Evolutionary conservation across 2,888 invertebrate genomes (phyloP), one percentile per base, ranked within the genome.

Genomic region (Oasisia sp.): DNA sequence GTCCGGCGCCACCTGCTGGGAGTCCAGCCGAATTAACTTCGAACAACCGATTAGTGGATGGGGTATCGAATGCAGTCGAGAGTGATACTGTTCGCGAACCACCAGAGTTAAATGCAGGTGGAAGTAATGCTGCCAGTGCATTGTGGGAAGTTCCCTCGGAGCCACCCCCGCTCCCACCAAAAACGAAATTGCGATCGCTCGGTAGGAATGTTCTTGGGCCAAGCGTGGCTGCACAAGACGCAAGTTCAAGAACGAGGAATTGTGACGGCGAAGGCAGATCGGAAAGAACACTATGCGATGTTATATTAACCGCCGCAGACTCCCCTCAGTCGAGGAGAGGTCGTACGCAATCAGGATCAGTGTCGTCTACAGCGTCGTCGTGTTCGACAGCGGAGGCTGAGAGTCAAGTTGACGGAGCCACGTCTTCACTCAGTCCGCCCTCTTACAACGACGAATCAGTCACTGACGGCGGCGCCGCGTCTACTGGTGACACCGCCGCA

Each of bases 1-100:
- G 93, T 50, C 93, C 94, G 7, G 93, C 92, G 50, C 93, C 94
- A 44, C 93, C 93, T 27, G 93, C 93, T 12, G 89, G 94, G 38
- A 93, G 93, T 45, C 93, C 93, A 14, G 91, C 50, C 91, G 74
- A 74, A 74, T 27, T 74, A 74, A 74, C 27, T 27, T 27, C 74
- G 19, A 7, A 4, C 27, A 27, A 74, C 27, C 27, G 74, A n/a
- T 2, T 27, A 7, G 74, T n/a, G 27, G 74, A 74, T 2, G 27
- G n/a, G 7, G 74, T 74, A 74, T 74, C 74, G 2, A 19, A 27
- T 74, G 8, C 9, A 50, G 50, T 50, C 50, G 9, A 50, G 50
- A 50, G 50, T 14, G 50, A 50, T 38, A 38, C 38, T 38, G 38
- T 38, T 50, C 50, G 50, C 9, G 50, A 50, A 9, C 9, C 14